Evolutionary conservation across 2,113 vertebrate species (phyloP), one percentile per base, ranked within the genome.

Genomic region (Erythrocercus mccallii): DNA sequence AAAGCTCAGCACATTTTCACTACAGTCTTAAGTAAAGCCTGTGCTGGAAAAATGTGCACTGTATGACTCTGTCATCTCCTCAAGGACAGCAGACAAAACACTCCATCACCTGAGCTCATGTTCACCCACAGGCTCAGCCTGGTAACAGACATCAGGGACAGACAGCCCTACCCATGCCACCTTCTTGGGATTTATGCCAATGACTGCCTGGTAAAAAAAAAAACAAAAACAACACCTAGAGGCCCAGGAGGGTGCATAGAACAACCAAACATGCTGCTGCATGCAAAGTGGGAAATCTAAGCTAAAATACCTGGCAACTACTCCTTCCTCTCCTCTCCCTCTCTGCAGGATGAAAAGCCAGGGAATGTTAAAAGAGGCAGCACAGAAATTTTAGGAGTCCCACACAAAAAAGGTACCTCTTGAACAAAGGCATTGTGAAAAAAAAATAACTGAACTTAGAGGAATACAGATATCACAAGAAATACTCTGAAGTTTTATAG

Each of bases 241-340:
- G 61, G 65, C 65, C 87, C 86, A 82, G 17, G 40, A 69, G 54
- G 76, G 35, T 15, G 35, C 72, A 69, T 3, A 91, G 51, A 97
- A 94, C 61, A 96, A 93, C 77, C 48, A 54, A 35, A 66, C 8
- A 31, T 95, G 73, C 57, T 95, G 78, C 57, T 94, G 44, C 28
- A 45, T 27, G n/a, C 38, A 61, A 33, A 80, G 31, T 30, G 54
- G 30, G 65, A 60, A 92, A 40, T 56, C 33, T 23, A 45, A 81
- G 33, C 35, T 83, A 66, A 93, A 93, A 88, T 35, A 89, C 50
- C 54, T 37, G 70, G 42, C 38, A 84, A 51, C 19, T 7, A 15
- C 73, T 68, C 51, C 35, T 35, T 45, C 62, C 40, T 37, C 15
- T 86, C 66, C 37, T 50, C 33, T 78, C 33, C 45, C 18, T 31